These are phyloP conservation scores for Acrossocheilus wenchowensis DNA, from an alignment of 2,797 vertebrate species.

Conservation along the genomic window DNA sequence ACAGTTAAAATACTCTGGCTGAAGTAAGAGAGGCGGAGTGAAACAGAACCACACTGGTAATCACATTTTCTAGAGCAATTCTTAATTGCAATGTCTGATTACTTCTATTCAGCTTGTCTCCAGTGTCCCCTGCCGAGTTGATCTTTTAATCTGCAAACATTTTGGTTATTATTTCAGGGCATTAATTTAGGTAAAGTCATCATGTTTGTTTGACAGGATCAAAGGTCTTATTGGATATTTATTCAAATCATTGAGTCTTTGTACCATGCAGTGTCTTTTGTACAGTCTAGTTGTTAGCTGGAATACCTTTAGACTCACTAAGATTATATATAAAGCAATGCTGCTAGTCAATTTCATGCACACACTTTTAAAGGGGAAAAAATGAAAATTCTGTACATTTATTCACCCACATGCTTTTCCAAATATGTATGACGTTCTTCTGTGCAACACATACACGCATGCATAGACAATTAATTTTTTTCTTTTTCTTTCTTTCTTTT, in stretches of 20 bases:
- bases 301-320: not conserved
- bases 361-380: not conserved
- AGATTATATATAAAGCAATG: not conserved
- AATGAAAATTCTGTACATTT: not conserved
- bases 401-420: not conserved
- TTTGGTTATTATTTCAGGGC: slow-evolving; percentile 10
- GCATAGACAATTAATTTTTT: not conserved
- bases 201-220: slow-evolving; percentile 42
- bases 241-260: slow-evolving; percentile 22
- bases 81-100: slow-evolving; percentile 47
- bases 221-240: slow-evolving; percentile 48
- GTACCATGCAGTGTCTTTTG: not conserved
- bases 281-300: slow-evolving; percentile 2
- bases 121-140: not conserved
- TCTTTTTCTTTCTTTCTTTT: not conserved
- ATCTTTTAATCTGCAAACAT: slow-evolving; percentile 42
- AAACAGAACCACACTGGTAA: not conserved
- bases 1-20: slow-evolving; percentile 2
- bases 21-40: not conserved
- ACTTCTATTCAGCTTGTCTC: slow-evolving; percentile 26
- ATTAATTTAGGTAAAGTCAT: slow-evolving; percentile 24
- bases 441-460: not conserved
- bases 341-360: not conserved
- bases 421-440: not conserved
- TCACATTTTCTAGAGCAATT: slow-evolving; percentile 10